Base-by-base conservation (phyloP, 2,113 vertebrate species). In the Salvelinus alpinus region DNA sequence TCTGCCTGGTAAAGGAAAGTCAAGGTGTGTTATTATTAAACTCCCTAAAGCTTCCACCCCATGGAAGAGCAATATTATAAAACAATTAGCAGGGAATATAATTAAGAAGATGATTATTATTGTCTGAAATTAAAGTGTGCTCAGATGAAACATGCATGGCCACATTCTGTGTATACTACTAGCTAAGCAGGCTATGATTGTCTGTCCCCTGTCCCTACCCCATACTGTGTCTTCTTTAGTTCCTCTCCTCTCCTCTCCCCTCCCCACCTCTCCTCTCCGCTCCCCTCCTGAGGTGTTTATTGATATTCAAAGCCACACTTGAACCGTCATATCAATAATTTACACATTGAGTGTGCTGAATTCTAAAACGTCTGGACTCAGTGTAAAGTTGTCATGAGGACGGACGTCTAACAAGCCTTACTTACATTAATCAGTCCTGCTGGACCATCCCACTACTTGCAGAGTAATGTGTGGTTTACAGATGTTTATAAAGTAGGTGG, bases 241-340 rank as follows among this genome's bases (percentile, higher is more conserved):
- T n/a, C 20, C 20, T 64, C 34, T 38, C 57, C 22, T n/a, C 22
- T 11, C 9, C 22, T 1, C 22, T 3, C 22, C 64, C 1, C 25
- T 29, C 14, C 34, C 66, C 75, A n/a, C 47, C 31, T 27, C 2
- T 65, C 18, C 2, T 3, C 44, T 73, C 48, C 59, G 77, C 51
- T 66, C 18, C 67, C 71, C 81, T 86, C 77, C 44, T 2, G 77
- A 79, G 82, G 82, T 77, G 64, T 77, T 71, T 83, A 89, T 90
- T 86, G 87, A 87, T 83, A 84, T 88, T 88, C 84, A 74, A 64
- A 71, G 78, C 79, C 71, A 78, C 60, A 67, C 79, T 76, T 62
- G 85, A 80, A 83, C 77, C 70, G 70, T 81, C 80, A 67, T 88
- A 90, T 92, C 88, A 90, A 92, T 92, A 86, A 89, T 92, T 90